Evolutionary conservation across 2,797 vertebrate genomes (phyloP).

Genomic region (Trematomus bernacchii): DNA sequence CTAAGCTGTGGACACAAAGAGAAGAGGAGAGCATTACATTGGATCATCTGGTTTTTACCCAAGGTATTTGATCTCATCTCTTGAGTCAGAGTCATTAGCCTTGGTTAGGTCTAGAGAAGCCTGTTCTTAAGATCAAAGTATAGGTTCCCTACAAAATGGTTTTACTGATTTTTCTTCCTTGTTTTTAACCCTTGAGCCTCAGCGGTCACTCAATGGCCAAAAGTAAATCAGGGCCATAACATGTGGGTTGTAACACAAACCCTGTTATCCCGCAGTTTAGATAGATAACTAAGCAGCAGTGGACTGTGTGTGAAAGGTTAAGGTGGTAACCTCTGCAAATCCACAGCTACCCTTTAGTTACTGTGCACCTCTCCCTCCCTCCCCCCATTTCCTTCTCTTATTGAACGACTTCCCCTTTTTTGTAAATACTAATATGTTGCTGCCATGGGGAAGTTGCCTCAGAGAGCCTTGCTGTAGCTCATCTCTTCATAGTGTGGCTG

Average conservation of each 20-base stretch:
- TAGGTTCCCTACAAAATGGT: too few relatives aligned
- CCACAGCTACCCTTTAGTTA: background rate
- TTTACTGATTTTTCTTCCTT: too few relatives aligned
- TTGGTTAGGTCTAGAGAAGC: too few relatives aligned
- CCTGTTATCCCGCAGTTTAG: background rate
- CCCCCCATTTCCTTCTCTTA: constrained; percentile 38
- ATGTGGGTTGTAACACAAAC: background rate
- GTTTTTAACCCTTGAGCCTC: too few relatives aligned
- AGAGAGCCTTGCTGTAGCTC: background rate
- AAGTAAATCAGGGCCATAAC: background rate
- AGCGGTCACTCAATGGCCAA: too few relatives aligned
- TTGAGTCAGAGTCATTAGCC: too few relatives aligned
- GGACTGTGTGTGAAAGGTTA: background rate
- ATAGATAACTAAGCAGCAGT: background rate
- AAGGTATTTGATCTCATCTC: too few relatives aligned
- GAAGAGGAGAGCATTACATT: background rate
- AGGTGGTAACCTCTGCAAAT: background rate
- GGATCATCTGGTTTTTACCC: too few relatives aligned
- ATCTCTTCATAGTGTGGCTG: background rate
- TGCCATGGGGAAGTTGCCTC: constrained; percentile 33
- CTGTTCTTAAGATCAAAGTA: too few relatives aligned
- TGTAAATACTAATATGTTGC: constrained; percentile 11
- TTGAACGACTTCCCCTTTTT: constrained; percentile 49
- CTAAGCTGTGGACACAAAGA: constrained; percentile 85
- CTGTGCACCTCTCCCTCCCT: constrained; percentile 1